Base-by-base conservation (phyloP, 92 coral and sea anemone species). In the Parazoanthus swiftii region DNA sequence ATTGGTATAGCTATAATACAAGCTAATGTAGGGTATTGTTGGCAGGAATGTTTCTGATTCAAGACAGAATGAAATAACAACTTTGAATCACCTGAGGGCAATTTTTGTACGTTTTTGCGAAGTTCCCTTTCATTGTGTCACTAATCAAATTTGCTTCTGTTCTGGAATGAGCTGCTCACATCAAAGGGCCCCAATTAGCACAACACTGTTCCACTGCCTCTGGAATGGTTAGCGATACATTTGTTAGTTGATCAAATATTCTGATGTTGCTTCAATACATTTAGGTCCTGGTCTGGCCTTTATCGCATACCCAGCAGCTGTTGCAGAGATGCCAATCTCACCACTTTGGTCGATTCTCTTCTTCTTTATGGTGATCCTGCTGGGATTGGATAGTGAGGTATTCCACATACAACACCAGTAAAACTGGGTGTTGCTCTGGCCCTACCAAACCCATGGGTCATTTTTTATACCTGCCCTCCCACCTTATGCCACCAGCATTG, bases 221-320 rank as follows among this genome's bases (percentile, higher is more conserved):
- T 70, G 79, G 25, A 44, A 33, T 50, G 43, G 59, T 70, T 70
- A 84, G 13, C 77, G 79, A 36, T 84, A 84, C 44, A 29, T 70
- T 48, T 44, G 4, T 71, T 23, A 84, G 39, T 71, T 84, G 87
- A 84, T 70, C 87, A 84, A 84, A 71, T 70, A 84, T 84, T 70
- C 87, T 84, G 87, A 84, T 84, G 87, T 84, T 84, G 79, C 86
- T 84, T 84, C 77, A 70, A 74, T 84, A 84, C 68, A 73, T 90
- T 81, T 94, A 95, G 99, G 99, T 94, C 99, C 99, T 91, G 99
- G 99, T 68, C 94, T 97, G 93, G 99, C 99, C 66, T 97, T 97
- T 89, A 94, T 97, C 86, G 99, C 99, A 79, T 97, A 95, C 88
- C 98, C 99, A 77, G 99, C 96, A 80, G 99, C 99, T 20, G 98